Conservation (phyloP, 2,113 vertebrate genomes). For the Alectura lathami region DNA sequence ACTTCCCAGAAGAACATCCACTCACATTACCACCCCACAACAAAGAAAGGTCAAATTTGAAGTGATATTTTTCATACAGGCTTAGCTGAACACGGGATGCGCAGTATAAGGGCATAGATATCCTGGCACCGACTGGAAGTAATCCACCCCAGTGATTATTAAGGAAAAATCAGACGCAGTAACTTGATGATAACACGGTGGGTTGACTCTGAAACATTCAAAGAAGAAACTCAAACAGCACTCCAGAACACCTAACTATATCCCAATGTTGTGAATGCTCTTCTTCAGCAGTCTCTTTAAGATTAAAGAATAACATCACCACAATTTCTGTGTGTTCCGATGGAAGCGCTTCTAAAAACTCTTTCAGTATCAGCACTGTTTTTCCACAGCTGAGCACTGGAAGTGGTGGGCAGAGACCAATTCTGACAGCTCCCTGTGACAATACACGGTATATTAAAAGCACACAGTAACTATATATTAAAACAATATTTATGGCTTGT, state of each 20-base stretch:
- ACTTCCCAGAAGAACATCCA: background rate
- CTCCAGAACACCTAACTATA: background rate
- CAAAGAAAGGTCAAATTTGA: background rate
- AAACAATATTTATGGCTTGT: background rate
- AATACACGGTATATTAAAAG: background rate
- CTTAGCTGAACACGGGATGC: background rate
- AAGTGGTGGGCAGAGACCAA: background rate
- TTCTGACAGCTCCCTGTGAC: background rate
- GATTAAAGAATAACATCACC: background rate
- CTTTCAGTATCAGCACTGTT: background rate
- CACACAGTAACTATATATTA: background rate
- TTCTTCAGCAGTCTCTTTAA: background rate
- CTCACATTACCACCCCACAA: background rate
- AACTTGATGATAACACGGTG: background rate
- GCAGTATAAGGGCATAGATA: background rate
- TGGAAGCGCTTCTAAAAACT: background rate
- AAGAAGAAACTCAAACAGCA: background rate
- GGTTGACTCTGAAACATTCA: too few species aligned
- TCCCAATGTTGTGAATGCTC: background rate
- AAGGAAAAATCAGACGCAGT: background rate
- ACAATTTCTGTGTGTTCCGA: background rate
- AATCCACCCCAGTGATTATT: background rate
- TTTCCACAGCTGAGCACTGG: background rate
- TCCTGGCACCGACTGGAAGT: background rate
- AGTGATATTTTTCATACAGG: background rate